These are phyloP conservation scores for Hormaphis cornu DNA, from an alignment of 1,140 invertebrate genomes.

Conservation along the genomic window DNA sequence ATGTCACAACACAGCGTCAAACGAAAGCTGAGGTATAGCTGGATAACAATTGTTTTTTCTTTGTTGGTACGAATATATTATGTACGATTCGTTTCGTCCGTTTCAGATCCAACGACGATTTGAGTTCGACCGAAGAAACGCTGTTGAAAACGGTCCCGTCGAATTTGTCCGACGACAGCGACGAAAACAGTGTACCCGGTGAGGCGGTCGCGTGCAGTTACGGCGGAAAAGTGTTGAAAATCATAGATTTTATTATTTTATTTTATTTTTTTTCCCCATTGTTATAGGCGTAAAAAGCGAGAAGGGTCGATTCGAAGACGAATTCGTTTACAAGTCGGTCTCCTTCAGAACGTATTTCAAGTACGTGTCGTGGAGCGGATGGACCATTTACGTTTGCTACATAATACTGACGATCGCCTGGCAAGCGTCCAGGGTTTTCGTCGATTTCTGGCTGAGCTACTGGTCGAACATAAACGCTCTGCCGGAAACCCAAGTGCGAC, in stretches of 20 bases:
- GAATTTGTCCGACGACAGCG: constrained; percentile 12
- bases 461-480: constrained; percentile 45
- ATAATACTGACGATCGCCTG: constrained; percentile 49
- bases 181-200: neutral
- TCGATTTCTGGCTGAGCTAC: constrained; percentile 54
- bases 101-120: neutral
- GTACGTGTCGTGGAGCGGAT: constrained; percentile 21
- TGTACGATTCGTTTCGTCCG: neutral
- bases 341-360: constrained; percentile 16
- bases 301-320: constrained; percentile 4
- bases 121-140: neutral
- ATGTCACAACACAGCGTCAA: constrained; percentile 2
- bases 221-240: neutral
- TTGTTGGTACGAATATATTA: neutral
- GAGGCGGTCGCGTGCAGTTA: too few species aligned
- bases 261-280: neutral
- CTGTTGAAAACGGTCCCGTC: neutral
- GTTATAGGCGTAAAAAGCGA: constrained; percentile 8
- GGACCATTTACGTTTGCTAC: constrained; percentile 42
- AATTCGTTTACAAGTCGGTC: constrained; percentile 19
- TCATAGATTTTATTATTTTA: neutral
- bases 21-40: constrained; percentile 9
- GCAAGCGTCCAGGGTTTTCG: constrained; percentile 51
- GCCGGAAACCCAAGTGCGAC: neutral
- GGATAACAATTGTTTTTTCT: neutral